Percentiles rank a stretch among this genome's conserved stretches.
Evolutionary conservation across 2,888 invertebrate genomes (phyloP).

Genomic region (Cosmia trapezina): DNA sequence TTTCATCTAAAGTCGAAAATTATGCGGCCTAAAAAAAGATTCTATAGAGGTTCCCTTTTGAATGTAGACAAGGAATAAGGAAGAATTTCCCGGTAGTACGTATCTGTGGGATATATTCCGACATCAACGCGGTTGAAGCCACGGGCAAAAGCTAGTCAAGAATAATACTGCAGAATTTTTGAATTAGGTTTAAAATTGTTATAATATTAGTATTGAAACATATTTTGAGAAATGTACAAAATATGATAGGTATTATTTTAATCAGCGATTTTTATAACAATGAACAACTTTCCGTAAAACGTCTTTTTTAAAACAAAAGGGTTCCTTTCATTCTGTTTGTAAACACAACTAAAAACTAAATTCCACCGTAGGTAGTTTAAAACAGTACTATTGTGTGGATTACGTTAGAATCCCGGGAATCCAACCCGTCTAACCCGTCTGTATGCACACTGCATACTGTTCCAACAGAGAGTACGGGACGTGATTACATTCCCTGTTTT

Average conservation of each 20-base stretch:
- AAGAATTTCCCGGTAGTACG: no score
- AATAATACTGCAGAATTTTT: not conserved
- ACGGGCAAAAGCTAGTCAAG: no score
- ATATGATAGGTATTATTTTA: not conserved
- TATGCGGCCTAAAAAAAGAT: no score
- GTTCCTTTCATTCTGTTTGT: not conserved
- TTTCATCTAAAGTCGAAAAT: no score
- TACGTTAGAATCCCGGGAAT: not conserved
- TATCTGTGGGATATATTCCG: no score
- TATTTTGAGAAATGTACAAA: not conserved
- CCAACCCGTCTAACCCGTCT: not conserved
- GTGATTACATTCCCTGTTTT: constrained; percentile 35
- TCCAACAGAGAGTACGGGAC: constrained; percentile 7
- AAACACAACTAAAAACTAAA: constrained; percentile 13
- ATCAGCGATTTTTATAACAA: not conserved
- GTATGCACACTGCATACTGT: constrained; percentile 29
- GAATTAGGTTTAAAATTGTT: not conserved
- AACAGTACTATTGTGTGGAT: constrained; percentile 30
- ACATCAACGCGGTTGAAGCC: no score
- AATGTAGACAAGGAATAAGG: no score
- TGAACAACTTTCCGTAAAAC: not conserved
- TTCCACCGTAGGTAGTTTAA: constrained; percentile 10
- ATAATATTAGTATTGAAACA: not conserved
- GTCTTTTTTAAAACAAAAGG: constrained; percentile 2
- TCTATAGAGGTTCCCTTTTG: no score